These are phyloP conservation scores for Tragelaphus eurycerus DNA, from an alignment of 2,797 vertebrate species.

Conservation along the genomic window DNA sequence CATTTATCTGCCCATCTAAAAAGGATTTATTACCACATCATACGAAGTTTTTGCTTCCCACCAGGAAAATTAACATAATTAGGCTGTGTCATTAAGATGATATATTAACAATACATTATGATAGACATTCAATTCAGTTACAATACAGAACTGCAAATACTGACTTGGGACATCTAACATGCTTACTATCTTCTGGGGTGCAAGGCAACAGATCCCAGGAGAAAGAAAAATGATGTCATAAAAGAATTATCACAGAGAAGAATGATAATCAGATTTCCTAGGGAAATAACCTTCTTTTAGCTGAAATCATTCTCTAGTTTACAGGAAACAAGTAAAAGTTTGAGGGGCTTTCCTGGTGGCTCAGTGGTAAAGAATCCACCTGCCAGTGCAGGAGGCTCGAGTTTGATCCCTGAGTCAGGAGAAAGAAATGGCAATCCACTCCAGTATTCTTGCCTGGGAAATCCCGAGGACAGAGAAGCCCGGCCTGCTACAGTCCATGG, in stretches of 20 bases:
- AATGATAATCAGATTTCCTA: background rate
- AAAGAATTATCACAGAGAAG: background rate
- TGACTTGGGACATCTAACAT: background rate
- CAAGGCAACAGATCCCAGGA: background rate
- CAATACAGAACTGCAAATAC: background rate
- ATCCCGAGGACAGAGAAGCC: background rate
- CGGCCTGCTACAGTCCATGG: background rate
- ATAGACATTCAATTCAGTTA: background rate
- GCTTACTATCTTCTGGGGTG: background rate
- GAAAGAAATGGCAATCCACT: background rate
- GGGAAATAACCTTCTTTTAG: background rate
- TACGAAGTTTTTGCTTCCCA: background rate
- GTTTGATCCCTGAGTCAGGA: background rate
- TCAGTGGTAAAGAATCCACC: background rate
- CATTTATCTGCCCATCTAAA: background rate
- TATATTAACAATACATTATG: background rate
- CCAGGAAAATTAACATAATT: background rate
- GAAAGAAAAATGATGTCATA: background rate
- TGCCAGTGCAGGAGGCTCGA: background rate
- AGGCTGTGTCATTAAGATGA: background rate
- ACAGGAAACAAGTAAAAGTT: background rate
- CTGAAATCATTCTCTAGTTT: background rate
- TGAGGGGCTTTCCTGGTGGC: background rate
- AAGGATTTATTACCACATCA: background rate
- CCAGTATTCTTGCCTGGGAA: background rate